phyloP scores from a whole-genome alignment of 2,797 vertebrate species.

The Agapornis canus region DNA sequence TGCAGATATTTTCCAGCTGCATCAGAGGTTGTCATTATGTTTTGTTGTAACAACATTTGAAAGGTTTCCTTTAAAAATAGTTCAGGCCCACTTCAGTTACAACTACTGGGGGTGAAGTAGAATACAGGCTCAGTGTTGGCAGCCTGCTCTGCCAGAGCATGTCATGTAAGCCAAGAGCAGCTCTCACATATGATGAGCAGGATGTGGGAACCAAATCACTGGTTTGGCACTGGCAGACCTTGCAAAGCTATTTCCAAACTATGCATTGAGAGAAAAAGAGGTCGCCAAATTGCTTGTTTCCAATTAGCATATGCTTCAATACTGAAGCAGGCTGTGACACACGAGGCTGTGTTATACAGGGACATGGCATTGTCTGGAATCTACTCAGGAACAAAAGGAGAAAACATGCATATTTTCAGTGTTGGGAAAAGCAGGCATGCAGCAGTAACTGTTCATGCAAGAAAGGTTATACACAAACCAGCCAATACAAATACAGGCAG shows the following conservation, averaged over 20 bases:
- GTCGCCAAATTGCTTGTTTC: background rate
- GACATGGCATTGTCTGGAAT: background rate
- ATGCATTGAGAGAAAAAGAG: background rate
- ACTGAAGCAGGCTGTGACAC: background rate
- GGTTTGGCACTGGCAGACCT: background rate
- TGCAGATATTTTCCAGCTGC: conserved; percentile 56
- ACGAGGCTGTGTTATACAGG: accelerated
- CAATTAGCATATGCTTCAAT: background rate
- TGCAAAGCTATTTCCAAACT: conserved; percentile 7
- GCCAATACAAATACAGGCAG: background rate
- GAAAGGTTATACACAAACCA: background rate
- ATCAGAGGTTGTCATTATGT: background rate
- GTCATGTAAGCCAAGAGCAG: background rate
- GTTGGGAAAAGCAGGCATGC: background rate
- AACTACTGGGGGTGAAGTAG: background rate
- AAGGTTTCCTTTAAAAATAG: conserved; percentile 35
- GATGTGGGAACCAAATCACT: background rate
- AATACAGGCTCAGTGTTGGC: background rate
- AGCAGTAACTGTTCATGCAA: background rate
- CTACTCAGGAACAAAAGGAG: background rate
- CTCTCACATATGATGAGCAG: background rate
- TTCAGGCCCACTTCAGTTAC: background rate
- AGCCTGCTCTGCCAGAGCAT: background rate
- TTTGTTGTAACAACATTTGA: conserved; percentile 15
- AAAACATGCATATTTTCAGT: background rate